phyloP scores from a whole-genome alignment of 1,140 invertebrate genomes.

The Listronotus bonariensis region DNA sequence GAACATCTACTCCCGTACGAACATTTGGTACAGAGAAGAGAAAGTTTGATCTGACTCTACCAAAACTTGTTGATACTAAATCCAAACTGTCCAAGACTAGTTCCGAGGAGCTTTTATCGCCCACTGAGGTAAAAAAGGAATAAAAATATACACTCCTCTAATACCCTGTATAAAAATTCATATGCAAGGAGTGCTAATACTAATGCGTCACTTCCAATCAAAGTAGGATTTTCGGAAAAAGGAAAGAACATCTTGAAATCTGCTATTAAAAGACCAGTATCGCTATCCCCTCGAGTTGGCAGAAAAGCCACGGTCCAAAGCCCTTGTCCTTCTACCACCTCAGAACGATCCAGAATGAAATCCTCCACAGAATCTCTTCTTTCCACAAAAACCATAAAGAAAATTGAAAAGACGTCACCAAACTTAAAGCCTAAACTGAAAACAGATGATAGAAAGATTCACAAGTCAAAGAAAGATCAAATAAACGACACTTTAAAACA shows the following conservation, averaged over 20 bases:
- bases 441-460: constrained; percentile 23
- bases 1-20: constrained; percentile 56
- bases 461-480: constrained; percentile 51
- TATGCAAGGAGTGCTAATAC: constrained; percentile 52
- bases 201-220: constrained; percentile 58
- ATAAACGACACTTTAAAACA: constrained; percentile 46
- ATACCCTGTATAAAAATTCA: constrained; percentile 55
- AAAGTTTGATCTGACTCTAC: constrained; percentile 43
- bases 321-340: constrained; percentile 38
- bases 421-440: not conserved
- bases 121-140: constrained; percentile 64
- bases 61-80: constrained; percentile 6
- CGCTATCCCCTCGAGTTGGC: constrained; percentile 20
- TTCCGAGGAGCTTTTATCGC: constrained; percentile 62
- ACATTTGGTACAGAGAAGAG: constrained; percentile 54
- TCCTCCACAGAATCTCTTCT: constrained; percentile 50
- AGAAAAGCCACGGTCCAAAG: constrained; percentile 19
- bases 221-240: constrained; percentile 58
- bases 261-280: constrained; percentile 18
- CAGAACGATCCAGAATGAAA: constrained; percentile 41
- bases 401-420: constrained; percentile 14
- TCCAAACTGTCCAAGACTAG: constrained; percentile 56
- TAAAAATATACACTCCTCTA: constrained; percentile 54
- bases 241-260: constrained; percentile 55
- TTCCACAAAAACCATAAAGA: constrained; percentile 34